Base-by-base conservation (phyloP, 1,140 invertebrate species). In the Phortica variegata region DNA sequence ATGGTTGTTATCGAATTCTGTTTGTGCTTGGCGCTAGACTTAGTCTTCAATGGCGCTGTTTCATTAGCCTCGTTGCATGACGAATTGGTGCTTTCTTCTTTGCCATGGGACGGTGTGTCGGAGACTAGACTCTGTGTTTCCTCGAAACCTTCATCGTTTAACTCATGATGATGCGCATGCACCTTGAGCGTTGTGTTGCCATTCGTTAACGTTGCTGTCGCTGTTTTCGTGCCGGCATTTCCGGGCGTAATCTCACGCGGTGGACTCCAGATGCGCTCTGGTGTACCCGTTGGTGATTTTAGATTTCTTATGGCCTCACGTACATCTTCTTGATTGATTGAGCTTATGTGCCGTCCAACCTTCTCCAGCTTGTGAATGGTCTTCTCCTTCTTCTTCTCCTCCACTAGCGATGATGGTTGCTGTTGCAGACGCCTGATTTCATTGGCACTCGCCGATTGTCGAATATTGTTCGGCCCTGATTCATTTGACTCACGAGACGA, bases 61-160 rank as follows among this genome's bases (percentile, higher is more conserved):
- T 74, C 71, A 15, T 54, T 62, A 12, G 49, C 57, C 47, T 70
- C 84, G 56, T 87, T 88, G 58, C 81, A 84, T 0, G 86, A 88
- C 0, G 86, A 88, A 29, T 73, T 73, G 3, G 87, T 85, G 20
- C 73, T 76, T 31, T 76, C 69, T 13, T 73, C 69, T 31, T 76
- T 76, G 44, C 86, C 87, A 49, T 90, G 87, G 37, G 89, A 91
- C 1, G 88, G 82, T 1, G 87, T 90, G 65, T 93, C 90, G 0
- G 89, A 91, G 38, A 91, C 87, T 18, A 91, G 77, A 56, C 85
- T 91, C 53, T 91, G 89, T 0, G 89, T 91, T 77, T 93, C 91
- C 72, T 94, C 90, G 62, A 93, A 93, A 7, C 90, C 91, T 79
- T 93, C 91, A 65, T 94, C 91, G 55, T 90, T 87, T 32, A 89